These are phyloP conservation scores for Typhlichthys subterraneus DNA, from an alignment of 2,797 vertebrate species.

Conservation along the genomic window DNA sequence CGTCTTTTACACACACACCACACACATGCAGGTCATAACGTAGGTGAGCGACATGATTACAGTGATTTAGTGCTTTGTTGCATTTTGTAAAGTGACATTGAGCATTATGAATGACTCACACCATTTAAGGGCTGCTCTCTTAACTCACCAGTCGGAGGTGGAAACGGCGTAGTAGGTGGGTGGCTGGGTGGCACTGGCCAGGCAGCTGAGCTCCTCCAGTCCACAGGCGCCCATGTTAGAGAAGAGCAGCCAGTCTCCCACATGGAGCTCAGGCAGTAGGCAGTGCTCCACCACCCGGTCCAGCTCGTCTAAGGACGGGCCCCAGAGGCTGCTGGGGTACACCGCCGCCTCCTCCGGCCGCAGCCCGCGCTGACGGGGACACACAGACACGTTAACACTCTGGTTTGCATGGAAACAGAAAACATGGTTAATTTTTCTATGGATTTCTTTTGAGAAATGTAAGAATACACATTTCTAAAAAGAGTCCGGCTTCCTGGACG, in stretches of 20 bases:
- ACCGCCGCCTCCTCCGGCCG: constrained; percentile 82
- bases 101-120: too few species aligned
- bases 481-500: too few species aligned
- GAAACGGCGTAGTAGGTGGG: constrained; percentile 93
- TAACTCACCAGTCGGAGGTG: constrained; percentile 90
- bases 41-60: too few species aligned
- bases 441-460: too few species aligned
- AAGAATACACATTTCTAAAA: too few species aligned
- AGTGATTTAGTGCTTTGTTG: too few species aligned
- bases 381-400: not conserved
- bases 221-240: constrained; percentile 91
- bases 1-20: not conserved
- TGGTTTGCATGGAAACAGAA: not conserved
- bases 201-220: constrained; percentile 80
- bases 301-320: constrained; percentile 93
- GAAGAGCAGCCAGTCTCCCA: constrained; percentile 98
- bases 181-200: constrained; percentile 82
- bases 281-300: constrained; percentile 95
- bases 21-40: too few species aligned
- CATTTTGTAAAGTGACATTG: too few species aligned
- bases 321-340: constrained; percentile 95
- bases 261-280: constrained; percentile 91
- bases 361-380: constrained; percentile 54
- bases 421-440: too few species aligned
- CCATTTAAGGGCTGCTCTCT: too few species aligned